Conservation (phyloP, 2,888 invertebrate genomes). For the Heliconius aoede region DNA sequence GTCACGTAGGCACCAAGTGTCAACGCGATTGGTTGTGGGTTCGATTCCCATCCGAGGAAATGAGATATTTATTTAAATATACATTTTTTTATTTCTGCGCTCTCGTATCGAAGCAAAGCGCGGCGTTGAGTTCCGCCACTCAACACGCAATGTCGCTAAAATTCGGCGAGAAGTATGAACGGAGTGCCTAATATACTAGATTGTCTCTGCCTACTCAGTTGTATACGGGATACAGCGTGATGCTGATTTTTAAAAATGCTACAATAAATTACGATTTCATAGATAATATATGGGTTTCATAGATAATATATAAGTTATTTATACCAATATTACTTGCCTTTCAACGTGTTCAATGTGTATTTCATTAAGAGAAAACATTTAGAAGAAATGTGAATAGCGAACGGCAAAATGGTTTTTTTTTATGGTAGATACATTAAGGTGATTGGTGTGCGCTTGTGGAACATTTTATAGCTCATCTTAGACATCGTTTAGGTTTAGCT, state of each 20-base stretch:
- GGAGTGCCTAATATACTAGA: no score
- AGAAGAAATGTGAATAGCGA: constrained; percentile 68
- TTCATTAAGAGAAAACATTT: constrained; percentile 71
- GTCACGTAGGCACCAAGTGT: no score
- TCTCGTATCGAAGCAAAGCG: no score
- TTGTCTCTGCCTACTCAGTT: no score
- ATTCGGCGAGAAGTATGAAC: no score
- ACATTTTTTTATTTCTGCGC: no score
- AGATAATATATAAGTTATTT: constrained; percentile 49
- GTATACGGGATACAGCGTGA: no score
- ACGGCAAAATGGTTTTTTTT: constrained; percentile 71
- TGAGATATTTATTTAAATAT: no score
- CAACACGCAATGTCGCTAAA: no score
- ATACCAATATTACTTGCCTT: constrained; percentile 36
- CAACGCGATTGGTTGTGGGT: no score
- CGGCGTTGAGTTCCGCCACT: no score
- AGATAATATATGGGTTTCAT: constrained; percentile 31
- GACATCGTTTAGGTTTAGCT: constrained; percentile 64
- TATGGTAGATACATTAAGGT: constrained; percentile 77
- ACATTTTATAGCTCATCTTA: constrained; percentile 76
- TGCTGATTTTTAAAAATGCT: constrained; percentile 44
- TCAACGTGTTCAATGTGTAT: constrained; percentile 57
- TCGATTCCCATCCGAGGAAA: no score
- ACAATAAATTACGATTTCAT: constrained; percentile 36
- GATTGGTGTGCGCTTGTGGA: constrained; percentile 78